Evolutionary conservation across 2,888 invertebrate species (phyloP), one percentile per base, ranked within the genome.

Genomic region (Hyposoter dolosus): DNA sequence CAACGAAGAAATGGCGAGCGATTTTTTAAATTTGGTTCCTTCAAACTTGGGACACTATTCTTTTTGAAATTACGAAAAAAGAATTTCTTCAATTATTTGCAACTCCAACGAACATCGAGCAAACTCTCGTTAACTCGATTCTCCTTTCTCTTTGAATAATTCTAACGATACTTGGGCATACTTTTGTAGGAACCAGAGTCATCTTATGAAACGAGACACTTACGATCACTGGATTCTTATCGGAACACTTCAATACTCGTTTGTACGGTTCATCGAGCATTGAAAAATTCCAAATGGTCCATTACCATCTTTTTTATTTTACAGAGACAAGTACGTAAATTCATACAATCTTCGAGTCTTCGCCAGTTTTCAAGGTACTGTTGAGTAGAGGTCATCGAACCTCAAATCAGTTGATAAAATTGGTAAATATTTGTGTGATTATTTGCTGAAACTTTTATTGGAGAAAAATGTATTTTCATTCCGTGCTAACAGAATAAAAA

Each of bases 211-310:
- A 50, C 40, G 40, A 71, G 43, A 69, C 45, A 10, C 32, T 65
- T 50, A 66, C 23, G 71, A 69, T 19, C 66, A 28, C 12, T 81
- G 43, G n/a, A 68, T 72, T 80, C 47, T 47, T 72, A 40, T 60
- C 19, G 12, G 45, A 43, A 71, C 60, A 43, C 71, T 79, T 79
- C 69, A 32, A 60, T 32, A 19, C 28, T 43, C 60, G 72, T 72
- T 12, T 12, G 43, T 23, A 43, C 40, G 56, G 75, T 65, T 47
- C 69, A 56, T 56, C 53, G 66, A 72, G 40, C 65, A 47, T 32
- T 65, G 45, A 77, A 53, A 35, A 66, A 78, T 83, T 72, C 63
- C 56, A 63, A 28, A 47, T 47, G 69, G 75, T 82, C 76, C 76
- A 66, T 63, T 65, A 71, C 69, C 23, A 23, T 17, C 63, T 60